A percentile compares a stretch with the other conserved stretches of the same genome.
Conservation (phyloP, 2,113 vertebrate species). For the Zapus hudsonius region DNA sequence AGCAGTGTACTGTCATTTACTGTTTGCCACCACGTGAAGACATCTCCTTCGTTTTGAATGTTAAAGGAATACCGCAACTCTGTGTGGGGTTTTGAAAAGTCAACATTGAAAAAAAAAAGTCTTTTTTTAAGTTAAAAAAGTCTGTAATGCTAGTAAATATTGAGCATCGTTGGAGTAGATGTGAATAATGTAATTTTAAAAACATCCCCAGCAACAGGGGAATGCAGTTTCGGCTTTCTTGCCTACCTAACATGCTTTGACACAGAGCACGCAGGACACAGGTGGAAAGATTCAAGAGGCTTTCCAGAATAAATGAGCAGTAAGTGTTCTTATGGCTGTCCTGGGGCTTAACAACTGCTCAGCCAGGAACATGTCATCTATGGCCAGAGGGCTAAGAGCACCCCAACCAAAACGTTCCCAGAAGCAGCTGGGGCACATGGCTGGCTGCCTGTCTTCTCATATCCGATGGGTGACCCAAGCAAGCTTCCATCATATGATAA, state of each 20-base stretch:
- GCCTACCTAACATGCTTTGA: constrained; percentile 9
- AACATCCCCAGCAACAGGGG: constrained; percentile 37
- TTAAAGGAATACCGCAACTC: constrained; percentile 43
- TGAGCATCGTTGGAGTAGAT: constrained; percentile 45
- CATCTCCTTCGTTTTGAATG: constrained; percentile 44
- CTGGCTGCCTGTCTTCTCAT: constrained; percentile 13
- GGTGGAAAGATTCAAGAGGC: constrained; percentile 61
- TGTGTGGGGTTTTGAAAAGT: constrained; percentile 61
- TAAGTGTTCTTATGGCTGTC: constrained; percentile 47
- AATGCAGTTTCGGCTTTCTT: constrained; percentile 32
- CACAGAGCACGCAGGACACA: constrained; percentile 35
- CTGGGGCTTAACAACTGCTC: constrained; percentile 40
- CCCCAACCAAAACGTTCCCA: neutral
- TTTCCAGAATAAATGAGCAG: constrained; percentile 60
- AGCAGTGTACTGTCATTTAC: constrained; percentile 41
- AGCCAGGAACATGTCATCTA: constrained; percentile 37
- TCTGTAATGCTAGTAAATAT: constrained; percentile 44
- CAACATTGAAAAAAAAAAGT: constrained; percentile 42
- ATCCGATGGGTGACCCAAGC: constrained; percentile 2
- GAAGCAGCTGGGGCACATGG: constrained; percentile 23
- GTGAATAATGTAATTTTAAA: constrained; percentile 47
- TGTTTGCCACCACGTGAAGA: constrained; percentile 40
- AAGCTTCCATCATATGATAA: neutral
- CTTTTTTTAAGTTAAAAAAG: constrained; percentile 37
- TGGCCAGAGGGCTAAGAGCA: constrained; percentile 27